Conservation (phyloP, 2,113 vertebrate species). For the mouse (Mus musculus) region GRCm39 chr10:28579501-28580000, state of each 20-base stretch:
- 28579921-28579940: neutral
- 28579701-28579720: neutral
- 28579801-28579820: neutral
- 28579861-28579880: neutral
- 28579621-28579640: neutral
- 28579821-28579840: neutral
- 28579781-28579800: neutral
- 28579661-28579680: neutral
- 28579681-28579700: neutral
- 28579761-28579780: neutral
- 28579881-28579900: neutral
- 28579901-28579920: neutral
- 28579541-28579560: too few relatives aligned
- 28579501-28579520: too few relatives aligned
- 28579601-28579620: neutral
- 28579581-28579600: neutral
- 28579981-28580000: slow-evolving; percentile 23
- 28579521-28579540: too few relatives aligned
- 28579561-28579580: too few relatives aligned
- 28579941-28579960: neutral
- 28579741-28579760: neutral
- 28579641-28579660: neutral
- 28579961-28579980: neutral
- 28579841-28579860: neutral
- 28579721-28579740: neutral